These are phyloP conservation scores for Datnioides undecimradiatus DNA, from an alignment of 2,113 vertebrate species.

Conservation along the genomic window DNA sequence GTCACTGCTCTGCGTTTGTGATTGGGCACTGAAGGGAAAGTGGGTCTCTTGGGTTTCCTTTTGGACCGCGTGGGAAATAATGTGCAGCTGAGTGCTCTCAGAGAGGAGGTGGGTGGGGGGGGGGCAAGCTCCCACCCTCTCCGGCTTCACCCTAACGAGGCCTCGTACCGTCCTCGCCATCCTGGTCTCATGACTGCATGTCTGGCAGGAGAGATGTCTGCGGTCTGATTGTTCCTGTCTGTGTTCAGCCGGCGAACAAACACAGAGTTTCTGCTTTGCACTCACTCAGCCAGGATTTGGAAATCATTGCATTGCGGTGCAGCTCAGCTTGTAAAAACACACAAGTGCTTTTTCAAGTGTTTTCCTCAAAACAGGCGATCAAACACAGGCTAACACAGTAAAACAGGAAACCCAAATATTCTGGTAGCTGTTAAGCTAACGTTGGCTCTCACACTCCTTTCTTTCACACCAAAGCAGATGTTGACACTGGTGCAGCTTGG, in stretches of 20 bases:
- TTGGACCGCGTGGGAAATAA: constrained; percentile 50
- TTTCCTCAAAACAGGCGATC: too few relatives aligned
- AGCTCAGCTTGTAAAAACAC: neutral
- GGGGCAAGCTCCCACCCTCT: constrained; percentile 40
- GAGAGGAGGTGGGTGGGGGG: constrained; percentile 13
- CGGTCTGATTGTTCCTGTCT: neutral
- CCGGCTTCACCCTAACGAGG: constrained; percentile 32
- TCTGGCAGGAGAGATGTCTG: constrained; percentile 24
- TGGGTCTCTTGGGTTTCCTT: constrained; percentile 58
- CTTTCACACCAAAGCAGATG: too few relatives aligned
- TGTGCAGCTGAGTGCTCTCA: constrained; percentile 53
- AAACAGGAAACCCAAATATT: too few relatives aligned
- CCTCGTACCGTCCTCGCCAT: constrained; percentile 26
- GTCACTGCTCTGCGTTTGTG: constrained; percentile 23
- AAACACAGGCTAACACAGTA: too few relatives aligned
- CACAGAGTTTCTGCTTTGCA: neutral
- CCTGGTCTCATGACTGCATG: constrained; percentile 23
- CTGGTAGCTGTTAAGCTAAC: too few relatives aligned
- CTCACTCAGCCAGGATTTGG: neutral
- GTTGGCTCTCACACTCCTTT: too few relatives aligned
- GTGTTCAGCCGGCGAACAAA: constrained; percentile 2
- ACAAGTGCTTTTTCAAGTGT: too few relatives aligned
- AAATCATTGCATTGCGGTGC: neutral
- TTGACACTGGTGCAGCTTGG: too few relatives aligned
- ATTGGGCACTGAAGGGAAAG: constrained; percentile 54